A percentile compares a stretch with the other conserved stretches of the same genome.
These are phyloP conservation scores for Agapostemon virescens DNA, from an alignment of 2,888 invertebrate genomes.

Conservation along the genomic window DNA sequence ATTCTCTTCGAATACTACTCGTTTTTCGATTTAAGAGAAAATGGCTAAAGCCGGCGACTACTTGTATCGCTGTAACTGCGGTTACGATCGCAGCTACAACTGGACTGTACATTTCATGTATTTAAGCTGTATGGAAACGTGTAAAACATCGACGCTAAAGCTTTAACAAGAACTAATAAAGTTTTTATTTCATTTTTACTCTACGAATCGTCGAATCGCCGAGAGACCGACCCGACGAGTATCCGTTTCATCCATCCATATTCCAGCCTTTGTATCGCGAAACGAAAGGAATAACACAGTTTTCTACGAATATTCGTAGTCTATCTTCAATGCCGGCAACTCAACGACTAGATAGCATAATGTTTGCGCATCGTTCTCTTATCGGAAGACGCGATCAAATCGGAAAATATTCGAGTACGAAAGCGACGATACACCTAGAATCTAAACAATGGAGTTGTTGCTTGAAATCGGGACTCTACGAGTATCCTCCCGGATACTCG, in stretches of 20 bases:
- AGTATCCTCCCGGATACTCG: not conserved
- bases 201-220: not conserved
- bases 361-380: not conserved
- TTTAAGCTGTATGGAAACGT: not conserved
- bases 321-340: not conserved
- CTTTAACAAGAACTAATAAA: not conserved
- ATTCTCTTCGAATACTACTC: not conserved
- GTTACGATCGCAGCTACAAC: not conserved
- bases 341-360: slow-evolving; percentile 5
- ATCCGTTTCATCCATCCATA: too few relatives aligned
- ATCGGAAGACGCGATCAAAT: not conserved
- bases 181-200: not conserved
- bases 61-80: not conserved
- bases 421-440: not conserved
- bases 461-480: not conserved
- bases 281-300: not conserved
- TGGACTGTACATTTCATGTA: not conserved
- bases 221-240: not conserved
- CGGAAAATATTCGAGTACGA: not conserved
- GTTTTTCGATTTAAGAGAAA: not conserved
- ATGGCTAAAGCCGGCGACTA: too few relatives aligned
- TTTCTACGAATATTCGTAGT: not conserved
- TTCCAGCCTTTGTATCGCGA: not conserved
- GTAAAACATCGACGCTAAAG: not conserved
- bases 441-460: not conserved